Evolutionary conservation across 2,888 invertebrate species (phyloP).

Genomic region (Spodoptera exigua): DNA sequence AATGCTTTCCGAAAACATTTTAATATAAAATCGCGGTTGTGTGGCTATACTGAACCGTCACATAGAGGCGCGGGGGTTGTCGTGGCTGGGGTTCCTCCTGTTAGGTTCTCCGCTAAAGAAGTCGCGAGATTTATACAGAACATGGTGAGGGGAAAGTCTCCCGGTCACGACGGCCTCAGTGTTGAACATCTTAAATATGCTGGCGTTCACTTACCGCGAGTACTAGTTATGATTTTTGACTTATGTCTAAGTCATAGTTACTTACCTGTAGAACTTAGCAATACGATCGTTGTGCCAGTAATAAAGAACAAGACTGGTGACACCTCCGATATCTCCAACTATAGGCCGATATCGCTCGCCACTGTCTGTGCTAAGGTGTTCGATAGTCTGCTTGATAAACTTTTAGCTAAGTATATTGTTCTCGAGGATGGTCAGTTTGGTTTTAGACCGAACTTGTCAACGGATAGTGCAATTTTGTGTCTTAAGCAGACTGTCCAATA

Average conservation of each 20-base stretch:
- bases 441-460: conserved; percentile 5
- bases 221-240: conserved; percentile 9
- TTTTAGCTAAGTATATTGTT: conserved; percentile 7
- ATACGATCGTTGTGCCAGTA: too few species aligned
- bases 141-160: conserved; percentile 15
- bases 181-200: conserved; percentile 29
- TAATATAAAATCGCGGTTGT: too few species aligned
- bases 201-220: conserved; percentile 16
- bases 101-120: conserved; percentile 7
- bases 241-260: too few species aligned
- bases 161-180: conserved; percentile 26
- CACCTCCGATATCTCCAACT: conserved; percentile 23
- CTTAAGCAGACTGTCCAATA: conserved; percentile 38
- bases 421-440: conserved; percentile 14
- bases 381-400: conserved; percentile 33
- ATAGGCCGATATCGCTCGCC: conserved; percentile 42
- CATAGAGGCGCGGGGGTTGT: background rate
- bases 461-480: conserved; percentile 26
- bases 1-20: too few species aligned
- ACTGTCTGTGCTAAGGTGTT: conserved; percentile 43
- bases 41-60: background rate
- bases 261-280: too few species aligned
- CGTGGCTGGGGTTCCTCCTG: background rate
- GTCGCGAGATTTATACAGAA: conserved; percentile 7
- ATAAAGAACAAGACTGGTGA: conserved; percentile 37